Percentiles rank a stretch among this genome's conserved stretches.
These are phyloP conservation scores for Megathymus violae DNA, from an alignment of 1,140 invertebrate genomes.

Conservation along the genomic window DNA sequence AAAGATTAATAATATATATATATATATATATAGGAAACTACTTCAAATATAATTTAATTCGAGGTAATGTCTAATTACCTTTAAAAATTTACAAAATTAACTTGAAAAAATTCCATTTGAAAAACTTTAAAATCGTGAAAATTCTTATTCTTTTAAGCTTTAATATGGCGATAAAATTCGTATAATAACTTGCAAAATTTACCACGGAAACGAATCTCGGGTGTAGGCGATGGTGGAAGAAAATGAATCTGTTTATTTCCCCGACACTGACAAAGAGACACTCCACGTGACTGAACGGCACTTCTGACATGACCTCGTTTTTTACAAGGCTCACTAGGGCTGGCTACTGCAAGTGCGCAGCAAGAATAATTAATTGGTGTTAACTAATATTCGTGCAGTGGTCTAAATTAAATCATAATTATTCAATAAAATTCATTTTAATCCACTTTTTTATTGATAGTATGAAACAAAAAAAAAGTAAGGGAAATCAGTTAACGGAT, in stretches of 20 bases:
- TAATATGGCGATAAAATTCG: slow-evolving; percentile 1
- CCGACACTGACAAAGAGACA: slow-evolving; percentile 23
- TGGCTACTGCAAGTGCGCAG: background rate
- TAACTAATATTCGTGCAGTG: too few relatives aligned
- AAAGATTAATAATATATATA: too few relatives aligned
- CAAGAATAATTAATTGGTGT: too few relatives aligned
- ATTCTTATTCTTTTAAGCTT: background rate
- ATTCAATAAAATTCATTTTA: too few relatives aligned
- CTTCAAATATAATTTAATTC: too few relatives aligned
- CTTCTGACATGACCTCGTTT: slow-evolving; percentile 9
- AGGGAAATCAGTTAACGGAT: too few relatives aligned
- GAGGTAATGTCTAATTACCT: too few relatives aligned
- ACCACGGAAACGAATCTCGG: slow-evolving; percentile 13
- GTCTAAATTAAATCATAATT: too few relatives aligned
- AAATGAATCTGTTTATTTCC: slow-evolving; percentile 18
- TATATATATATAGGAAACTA: too few relatives aligned
- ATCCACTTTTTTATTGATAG: too few relatives aligned
- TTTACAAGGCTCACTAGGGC: slow-evolving; percentile 11
- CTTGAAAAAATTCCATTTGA: background rate
- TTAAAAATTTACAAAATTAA: too few relatives aligned
- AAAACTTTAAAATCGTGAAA: background rate
- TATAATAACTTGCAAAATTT: slow-evolving; percentile 16
- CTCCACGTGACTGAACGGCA: slow-evolving; percentile 10
- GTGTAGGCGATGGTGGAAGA: background rate
- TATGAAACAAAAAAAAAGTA: too few relatives aligned